These are phyloP conservation scores for Pelagia noctiluca DNA, from an alignment of 30 jellyfish, hydroid and myxozoan species.

Conservation along the genomic window DNA sequence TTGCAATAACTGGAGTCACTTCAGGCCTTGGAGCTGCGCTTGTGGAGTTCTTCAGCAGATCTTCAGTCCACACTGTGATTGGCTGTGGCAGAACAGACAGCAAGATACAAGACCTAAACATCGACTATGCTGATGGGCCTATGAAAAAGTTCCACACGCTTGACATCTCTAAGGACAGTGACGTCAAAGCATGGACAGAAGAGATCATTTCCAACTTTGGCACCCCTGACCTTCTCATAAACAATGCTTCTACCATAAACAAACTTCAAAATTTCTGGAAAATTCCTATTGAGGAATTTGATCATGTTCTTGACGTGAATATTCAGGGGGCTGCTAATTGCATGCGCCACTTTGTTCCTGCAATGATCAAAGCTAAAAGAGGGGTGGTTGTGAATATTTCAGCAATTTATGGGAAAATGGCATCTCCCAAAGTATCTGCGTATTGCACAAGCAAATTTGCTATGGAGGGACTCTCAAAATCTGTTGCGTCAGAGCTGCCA, in stretches of 20 bases:
- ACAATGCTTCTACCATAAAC: constrained; percentile 70
- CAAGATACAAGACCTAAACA: constrained; percentile 44
- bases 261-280: constrained; percentile 60
- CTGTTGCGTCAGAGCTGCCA: constrained; percentile 84
- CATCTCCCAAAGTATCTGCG: constrained; percentile 69
- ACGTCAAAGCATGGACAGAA: constrained; percentile 64
- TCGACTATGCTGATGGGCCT: constrained; percentile 17
- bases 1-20: constrained; percentile 80
- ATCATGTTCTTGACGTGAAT: constrained; percentile 63
- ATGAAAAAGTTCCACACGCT: constrained; percentile 56
- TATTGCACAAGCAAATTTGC: constrained; percentile 81
- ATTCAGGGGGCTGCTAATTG: constrained; percentile 67
- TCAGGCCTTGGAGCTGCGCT: constrained; percentile 82
- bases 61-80: constrained; percentile 69
- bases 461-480: constrained; percentile 74
- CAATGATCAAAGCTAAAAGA: constrained; percentile 66
- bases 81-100: constrained; percentile 80
- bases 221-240: constrained; percentile 66
- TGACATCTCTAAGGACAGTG: constrained; percentile 30
- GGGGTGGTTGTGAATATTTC: constrained; percentile 73
- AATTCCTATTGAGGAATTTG: constrained; percentile 64
- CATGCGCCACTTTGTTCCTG: constrained; percentile 64
- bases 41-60: constrained; percentile 44
- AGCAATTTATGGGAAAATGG: constrained; percentile 78
- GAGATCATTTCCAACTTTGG: constrained; percentile 42